A percentile compares a stretch with the other conserved stretches of the same genome.
Evolutionary conservation across 2,113 vertebrate genomes (phyloP).

Genomic region (Cervus canadensis): DNA sequence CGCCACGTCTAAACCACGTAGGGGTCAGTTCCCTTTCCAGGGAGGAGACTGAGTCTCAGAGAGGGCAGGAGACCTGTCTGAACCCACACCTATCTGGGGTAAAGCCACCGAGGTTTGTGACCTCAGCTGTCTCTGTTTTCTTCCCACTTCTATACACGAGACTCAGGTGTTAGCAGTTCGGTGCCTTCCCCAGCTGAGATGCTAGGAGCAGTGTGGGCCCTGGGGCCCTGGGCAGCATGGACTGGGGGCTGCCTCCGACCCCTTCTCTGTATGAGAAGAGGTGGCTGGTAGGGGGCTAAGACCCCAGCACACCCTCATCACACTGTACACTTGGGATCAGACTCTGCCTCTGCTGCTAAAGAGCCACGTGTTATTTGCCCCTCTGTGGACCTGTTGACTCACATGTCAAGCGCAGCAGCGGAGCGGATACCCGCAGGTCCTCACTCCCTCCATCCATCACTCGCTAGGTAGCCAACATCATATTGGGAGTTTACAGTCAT

Average conservation of each 20-base stretch:
- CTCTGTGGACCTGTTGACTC: not conserved
- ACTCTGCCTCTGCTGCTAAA: not conserved
- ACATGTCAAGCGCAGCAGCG: not conserved
- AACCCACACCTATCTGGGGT: not conserved
- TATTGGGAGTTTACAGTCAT: not conserved
- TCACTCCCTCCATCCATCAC: not conserved
- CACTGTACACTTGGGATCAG: not conserved
- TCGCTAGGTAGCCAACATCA: rapidly evolving
- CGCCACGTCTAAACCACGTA: rapidly evolving
- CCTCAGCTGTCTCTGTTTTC: not conserved
- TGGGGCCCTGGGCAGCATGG: not conserved
- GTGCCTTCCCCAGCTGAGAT: not conserved
- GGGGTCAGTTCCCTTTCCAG: not conserved
- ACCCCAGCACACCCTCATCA: no score
- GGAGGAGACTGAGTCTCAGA: not conserved
- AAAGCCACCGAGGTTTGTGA: not conserved
- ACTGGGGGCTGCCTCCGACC: not conserved
- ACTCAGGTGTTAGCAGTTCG: not conserved
- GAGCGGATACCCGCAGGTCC: not conserved
- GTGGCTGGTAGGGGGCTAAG: not conserved
- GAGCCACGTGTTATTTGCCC: not conserved
- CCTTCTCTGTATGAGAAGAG: not conserved
- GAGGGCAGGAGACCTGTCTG: not conserved
- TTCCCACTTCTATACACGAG: not conserved
- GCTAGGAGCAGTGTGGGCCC: not conserved